phyloP scores from a whole-genome alignment of 1,140 invertebrate genomes.

The Anastatus disparis region DNA sequence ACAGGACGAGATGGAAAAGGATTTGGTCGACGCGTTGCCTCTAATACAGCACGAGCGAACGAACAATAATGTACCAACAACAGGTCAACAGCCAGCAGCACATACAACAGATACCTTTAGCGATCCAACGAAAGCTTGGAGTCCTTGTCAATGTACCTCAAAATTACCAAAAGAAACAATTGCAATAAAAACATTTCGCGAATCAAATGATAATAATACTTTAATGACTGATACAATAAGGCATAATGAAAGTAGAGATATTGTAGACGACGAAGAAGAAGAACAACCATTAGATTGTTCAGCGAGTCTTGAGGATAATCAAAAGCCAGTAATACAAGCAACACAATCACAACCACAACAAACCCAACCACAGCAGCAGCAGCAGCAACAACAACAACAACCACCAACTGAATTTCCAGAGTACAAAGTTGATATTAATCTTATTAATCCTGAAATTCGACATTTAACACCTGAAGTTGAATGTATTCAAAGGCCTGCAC shows the following conservation, averaged over 20 bases:
- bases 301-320: constrained; percentile 12
- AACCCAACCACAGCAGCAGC: too few species aligned
- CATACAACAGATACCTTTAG: neutral
- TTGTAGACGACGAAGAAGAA: neutral
- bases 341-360: too few species aligned
- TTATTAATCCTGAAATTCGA: constrained; percentile 16
- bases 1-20: constrained; percentile 29
- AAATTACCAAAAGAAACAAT: constrained; percentile 10
- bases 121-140: constrained; percentile 14
- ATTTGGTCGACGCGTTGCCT: constrained; percentile 22
- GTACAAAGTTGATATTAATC: constrained; percentile 6
- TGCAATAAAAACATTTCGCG: constrained; percentile 8
- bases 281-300: constrained; percentile 37
- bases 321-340: constrained; percentile 9
- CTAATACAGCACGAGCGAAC: constrained; percentile 24
- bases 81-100: neutral
- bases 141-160: constrained; percentile 1
- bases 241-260: neutral
- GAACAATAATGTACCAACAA: neutral
- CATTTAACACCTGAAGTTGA: constrained; percentile 27
- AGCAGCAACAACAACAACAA: too few species aligned
- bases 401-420: constrained; percentile 6
- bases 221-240: neutral
- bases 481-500: constrained; percentile 17
- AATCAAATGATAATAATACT: neutral